Evolutionary conservation across 2,113 vertebrate genomes (phyloP).

Genomic region (Motacilla tschutschensis): DNA sequence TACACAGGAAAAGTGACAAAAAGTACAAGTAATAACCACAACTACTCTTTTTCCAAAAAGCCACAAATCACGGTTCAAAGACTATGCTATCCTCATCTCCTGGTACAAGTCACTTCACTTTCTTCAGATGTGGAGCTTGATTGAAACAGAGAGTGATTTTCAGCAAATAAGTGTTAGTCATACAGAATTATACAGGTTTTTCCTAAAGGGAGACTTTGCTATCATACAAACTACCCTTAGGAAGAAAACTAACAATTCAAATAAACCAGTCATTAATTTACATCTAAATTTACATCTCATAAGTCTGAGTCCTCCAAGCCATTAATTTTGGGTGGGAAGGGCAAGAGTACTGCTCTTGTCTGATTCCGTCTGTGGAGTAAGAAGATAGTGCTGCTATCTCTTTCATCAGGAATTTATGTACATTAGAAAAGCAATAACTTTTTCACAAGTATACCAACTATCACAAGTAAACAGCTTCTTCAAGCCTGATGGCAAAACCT

Average conservation of each 20-base stretch:
- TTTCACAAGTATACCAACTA: background rate
- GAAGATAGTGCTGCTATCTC: background rate
- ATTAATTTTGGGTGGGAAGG: background rate
- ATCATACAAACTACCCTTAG: background rate
- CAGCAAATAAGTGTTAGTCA: background rate
- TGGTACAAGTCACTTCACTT: background rate
- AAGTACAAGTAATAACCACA: background rate
- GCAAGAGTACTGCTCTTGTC: background rate
- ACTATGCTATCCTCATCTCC: background rate
- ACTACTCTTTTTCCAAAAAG: background rate
- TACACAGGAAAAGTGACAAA: background rate
- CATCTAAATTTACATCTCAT: background rate
- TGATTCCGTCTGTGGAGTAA: background rate
- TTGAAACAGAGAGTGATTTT: background rate
- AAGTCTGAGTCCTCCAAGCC: background rate
- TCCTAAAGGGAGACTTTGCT: background rate
- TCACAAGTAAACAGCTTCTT: background rate
- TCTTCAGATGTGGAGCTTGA: background rate
- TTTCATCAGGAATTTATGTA: background rate
- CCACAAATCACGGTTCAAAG: background rate
- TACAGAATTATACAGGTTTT: background rate
- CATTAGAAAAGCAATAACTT: constrained; percentile 8
- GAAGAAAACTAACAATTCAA: background rate
- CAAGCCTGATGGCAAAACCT: background rate
- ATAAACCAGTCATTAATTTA: background rate